Evolutionary conservation across 2,797 vertebrate genomes (phyloP), one percentile per base, ranked within the genome.

Genomic region (Cottoperca gobio): DNA sequence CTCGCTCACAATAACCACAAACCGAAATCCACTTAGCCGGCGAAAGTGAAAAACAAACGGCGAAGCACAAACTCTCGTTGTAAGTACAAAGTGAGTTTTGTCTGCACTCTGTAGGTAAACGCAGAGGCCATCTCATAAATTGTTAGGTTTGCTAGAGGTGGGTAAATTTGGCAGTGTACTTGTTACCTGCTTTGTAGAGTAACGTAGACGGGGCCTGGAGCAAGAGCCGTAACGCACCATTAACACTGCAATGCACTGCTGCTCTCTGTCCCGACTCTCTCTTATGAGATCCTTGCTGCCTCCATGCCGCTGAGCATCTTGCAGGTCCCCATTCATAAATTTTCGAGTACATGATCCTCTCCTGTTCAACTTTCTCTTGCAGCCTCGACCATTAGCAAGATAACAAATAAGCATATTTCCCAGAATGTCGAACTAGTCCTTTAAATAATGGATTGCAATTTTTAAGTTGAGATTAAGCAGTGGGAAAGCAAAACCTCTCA

Each of bases 161-260:
- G 81, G 87, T 87, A 89, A 91, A 92, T 92, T 90, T 87, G 77
- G 73, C 75, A 82, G 75, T 43, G 78, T 88, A 90, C 86, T 90
- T 89, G 92, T 93, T 92, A 90, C 86, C 85, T 84, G 68, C 85
- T 88, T 86, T 88, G 85, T 79, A 73, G 85, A 84, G 79, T 75
- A 76, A 86, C 81, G 74, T 54, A 84, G 78, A 87, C 77, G 72
- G 68, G 11, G 87, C 89, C 86, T 77, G 49, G 55, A 89, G 92
- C 88, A 23, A 68, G 50, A 78, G 81, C 72, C n/a, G 70, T 86
- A 86, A 91, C 84, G 85, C 70, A 61, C 68, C 84, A 72, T 84
- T 83, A 62, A 74, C 80, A 43, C 76, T 70, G 76, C 71, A 62
- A 49, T 70, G 57, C 49, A 23, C 42, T 11, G 45, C 72, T 67